These are phyloP conservation scores for Mesoclemmys tuberculata DNA, from an alignment of 2,113 vertebrate species.

Conservation along the genomic window DNA sequence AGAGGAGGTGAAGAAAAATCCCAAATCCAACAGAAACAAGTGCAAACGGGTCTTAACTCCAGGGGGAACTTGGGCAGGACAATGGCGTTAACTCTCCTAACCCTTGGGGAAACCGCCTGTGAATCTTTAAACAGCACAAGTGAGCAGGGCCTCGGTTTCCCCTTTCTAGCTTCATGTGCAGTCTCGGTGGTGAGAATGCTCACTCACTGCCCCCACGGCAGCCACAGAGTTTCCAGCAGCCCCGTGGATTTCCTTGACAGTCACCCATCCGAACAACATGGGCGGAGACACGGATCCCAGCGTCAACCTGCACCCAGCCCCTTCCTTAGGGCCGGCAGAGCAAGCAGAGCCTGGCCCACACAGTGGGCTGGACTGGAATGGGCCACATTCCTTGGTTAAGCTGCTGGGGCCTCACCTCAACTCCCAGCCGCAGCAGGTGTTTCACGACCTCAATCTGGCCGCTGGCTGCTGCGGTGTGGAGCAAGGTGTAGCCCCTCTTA, in stretches of 20 bases:
- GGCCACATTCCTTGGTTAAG: neutral
- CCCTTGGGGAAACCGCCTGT: neutral
- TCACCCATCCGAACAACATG: neutral
- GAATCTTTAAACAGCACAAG: neutral
- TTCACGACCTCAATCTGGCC: slow-evolving; percentile 91
- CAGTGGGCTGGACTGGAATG: neutral
- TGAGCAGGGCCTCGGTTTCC: neutral
- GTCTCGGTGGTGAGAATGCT: neutral
- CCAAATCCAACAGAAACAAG: neutral
- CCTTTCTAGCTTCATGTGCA: neutral
- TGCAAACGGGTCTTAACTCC: neutral
- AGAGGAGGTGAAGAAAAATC: neutral
- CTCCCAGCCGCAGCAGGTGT: slow-evolving; percentile 87
- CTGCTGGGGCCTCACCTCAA: slow-evolving; percentile 83
- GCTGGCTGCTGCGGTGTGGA: slow-evolving; percentile 91
- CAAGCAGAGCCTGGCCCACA: neutral
- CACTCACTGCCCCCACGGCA: neutral
- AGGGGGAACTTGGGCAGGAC: neutral
- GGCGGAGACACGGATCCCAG: neutral
- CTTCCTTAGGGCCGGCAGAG: neutral
- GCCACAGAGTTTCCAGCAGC: neutral
- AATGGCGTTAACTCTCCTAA: neutral
- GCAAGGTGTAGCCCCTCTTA: slow-evolving; percentile 91
- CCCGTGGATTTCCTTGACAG: neutral
- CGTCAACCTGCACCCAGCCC: neutral